Conservation (phyloP, 1,140 invertebrate genomes). For the Theocolax elegans region DNA sequence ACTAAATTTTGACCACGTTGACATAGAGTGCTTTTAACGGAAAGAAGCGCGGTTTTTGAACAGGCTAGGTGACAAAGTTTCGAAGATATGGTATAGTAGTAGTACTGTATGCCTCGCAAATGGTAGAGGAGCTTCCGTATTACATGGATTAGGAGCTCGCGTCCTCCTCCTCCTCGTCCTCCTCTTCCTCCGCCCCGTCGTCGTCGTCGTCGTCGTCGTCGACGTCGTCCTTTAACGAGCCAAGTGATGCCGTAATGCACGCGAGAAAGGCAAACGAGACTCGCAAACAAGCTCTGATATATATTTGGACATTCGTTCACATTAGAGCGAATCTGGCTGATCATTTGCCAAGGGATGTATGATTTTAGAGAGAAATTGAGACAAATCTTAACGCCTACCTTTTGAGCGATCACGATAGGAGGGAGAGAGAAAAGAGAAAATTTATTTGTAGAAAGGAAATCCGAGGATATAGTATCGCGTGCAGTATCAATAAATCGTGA, state of each 20-base stretch:
- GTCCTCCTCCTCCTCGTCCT: too few relatives aligned
- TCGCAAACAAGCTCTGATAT: conserved; percentile 57
- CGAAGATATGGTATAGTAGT: conserved; percentile 32
- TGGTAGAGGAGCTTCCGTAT: conserved; percentile 27
- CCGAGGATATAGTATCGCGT: conserved; percentile 16
- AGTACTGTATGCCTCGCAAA: conserved; percentile 42
- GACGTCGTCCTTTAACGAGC: conserved; percentile 31
- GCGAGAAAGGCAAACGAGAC: conserved; percentile 54
- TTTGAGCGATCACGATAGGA: too few relatives aligned
- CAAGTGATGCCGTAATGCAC: conserved; percentile 33
- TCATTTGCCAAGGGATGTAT: not conserved
- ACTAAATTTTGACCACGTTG: not conserved
- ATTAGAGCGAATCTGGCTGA: conserved; percentile 50
- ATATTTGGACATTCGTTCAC: conserved; percentile 64
- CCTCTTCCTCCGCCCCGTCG: too few relatives aligned
- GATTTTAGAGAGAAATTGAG: conserved; percentile 20
- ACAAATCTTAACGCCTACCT: conserved; percentile 14
- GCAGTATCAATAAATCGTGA: conserved; percentile 34
- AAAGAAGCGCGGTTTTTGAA: conserved; percentile 16
- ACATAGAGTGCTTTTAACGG: conserved; percentile 6
- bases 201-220: too few relatives aligned
- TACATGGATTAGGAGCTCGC: conserved; percentile 29
- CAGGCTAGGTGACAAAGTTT: conserved; percentile 16
- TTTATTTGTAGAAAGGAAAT: not conserved
- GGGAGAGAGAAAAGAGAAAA: too few relatives aligned